Evolutionary conservation across 2,797 vertebrate genomes (phyloP).

Genomic region (Galagoides demidoff): DNA sequence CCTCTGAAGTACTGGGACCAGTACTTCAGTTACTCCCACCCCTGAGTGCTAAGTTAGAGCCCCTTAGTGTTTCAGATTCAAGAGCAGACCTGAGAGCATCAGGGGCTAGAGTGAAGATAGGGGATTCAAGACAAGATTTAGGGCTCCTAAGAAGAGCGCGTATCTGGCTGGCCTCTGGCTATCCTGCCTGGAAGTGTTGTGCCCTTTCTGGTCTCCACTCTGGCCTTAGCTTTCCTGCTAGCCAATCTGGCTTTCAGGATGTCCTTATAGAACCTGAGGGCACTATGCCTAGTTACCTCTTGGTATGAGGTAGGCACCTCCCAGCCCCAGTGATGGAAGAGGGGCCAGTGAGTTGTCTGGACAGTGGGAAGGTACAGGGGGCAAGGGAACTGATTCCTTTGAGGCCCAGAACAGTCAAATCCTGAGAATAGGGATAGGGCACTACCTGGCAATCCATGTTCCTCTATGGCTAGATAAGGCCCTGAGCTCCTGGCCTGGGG

Average conservation of each 20-base stretch:
- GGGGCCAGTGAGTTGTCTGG: conserved; percentile 4
- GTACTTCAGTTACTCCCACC: too few relatives aligned
- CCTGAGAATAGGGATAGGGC: background rate
- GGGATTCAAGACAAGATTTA: background rate
- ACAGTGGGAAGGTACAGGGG: background rate
- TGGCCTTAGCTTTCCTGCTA: background rate
- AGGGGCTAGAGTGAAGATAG: background rate
- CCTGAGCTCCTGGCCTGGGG: background rate
- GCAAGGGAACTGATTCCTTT: background rate
- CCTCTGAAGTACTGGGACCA: background rate
- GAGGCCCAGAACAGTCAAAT: background rate
- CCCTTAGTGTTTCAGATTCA: background rate
- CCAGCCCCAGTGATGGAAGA: background rate
- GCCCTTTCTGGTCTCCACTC: background rate
- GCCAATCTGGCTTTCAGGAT: background rate
- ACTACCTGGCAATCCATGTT: background rate
- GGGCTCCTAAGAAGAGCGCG: background rate
- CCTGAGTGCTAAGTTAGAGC: background rate
- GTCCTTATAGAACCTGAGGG: conserved; percentile 29
- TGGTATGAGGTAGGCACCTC: conserved; percentile 20
- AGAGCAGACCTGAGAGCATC: background rate
- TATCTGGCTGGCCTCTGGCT: background rate
- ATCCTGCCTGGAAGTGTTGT: background rate
- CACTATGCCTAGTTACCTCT: conserved; percentile 58
- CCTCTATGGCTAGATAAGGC: background rate